A percentile compares a stretch with the other conserved stretches of the same genome.
These are phyloP conservation scores for Stenodema calcarata DNA, from an alignment of 2,888 invertebrate genomes.

Conservation along the genomic window DNA sequence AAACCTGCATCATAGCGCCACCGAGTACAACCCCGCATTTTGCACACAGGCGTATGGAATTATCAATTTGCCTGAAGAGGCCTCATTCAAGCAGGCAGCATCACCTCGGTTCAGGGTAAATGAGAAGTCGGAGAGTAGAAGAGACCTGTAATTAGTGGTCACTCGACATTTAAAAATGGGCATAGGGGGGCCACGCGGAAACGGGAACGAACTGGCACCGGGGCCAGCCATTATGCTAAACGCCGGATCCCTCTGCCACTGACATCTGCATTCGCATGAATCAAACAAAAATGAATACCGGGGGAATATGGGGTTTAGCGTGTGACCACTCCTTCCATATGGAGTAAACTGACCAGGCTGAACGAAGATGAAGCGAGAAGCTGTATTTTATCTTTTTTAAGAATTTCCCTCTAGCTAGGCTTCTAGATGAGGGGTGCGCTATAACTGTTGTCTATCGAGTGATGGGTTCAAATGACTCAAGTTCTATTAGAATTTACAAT, in stretches of 20 bases:
- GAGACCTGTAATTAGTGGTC: constrained; percentile 33
- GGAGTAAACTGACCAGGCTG: background rate
- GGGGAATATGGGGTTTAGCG: background rate
- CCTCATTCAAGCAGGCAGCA: background rate
- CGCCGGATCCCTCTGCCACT: background rate
- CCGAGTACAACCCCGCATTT: background rate
- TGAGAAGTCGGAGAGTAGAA: background rate
- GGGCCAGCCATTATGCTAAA: constrained; percentile 29
- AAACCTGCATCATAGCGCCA: too few species aligned
- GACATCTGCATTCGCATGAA: constrained; percentile 26
- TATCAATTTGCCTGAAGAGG: background rate
- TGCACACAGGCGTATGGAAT: background rate
- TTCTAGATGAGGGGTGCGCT: too few species aligned
- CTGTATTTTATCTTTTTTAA: background rate
- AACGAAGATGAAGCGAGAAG: background rate
- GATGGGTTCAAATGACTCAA: too few species aligned
- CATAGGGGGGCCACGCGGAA: background rate
- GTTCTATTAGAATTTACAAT: too few species aligned
- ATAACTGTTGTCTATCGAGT: too few species aligned
- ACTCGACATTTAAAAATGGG: constrained; percentile 35
- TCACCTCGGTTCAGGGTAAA: background rate
- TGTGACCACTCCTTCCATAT: background rate
- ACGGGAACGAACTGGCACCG: background rate
- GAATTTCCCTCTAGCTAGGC: too few species aligned
- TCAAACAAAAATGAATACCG: constrained; percentile 19